Evolutionary conservation across 2,888 invertebrate genomes (phyloP).

Genomic region (Frankliniella intonsa): DNA sequence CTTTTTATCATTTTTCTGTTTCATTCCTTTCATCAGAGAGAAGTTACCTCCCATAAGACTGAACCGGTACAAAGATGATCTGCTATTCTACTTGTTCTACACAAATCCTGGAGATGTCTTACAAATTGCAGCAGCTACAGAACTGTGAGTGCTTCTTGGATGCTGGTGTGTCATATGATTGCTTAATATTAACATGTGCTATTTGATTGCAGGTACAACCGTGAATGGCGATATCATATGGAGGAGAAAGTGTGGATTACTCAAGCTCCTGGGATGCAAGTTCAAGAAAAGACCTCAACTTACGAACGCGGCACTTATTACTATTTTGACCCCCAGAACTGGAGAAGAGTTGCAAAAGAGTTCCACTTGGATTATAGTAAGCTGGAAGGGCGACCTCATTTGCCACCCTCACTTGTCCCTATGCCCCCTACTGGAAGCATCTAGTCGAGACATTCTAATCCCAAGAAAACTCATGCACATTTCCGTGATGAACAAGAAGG

Average conservation of each 20-base stretch:
- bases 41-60: constrained; percentile 92
- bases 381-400: constrained; percentile 86
- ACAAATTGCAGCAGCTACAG: constrained; percentile 94
- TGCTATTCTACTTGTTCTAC: constrained; percentile 98
- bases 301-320: constrained; percentile 99
- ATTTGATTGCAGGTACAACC: constrained; percentile 68
- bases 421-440: constrained; percentile 33
- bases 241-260: constrained; percentile 99
- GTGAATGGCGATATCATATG: constrained; percentile 99
- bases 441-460: constrained; percentile 23
- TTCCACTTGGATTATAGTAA: constrained; percentile 99
- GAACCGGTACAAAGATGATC: constrained; percentile 96
- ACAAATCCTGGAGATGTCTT: constrained; percentile 97
- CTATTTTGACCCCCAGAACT: constrained; percentile 98
- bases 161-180: neutral
- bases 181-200: constrained; percentile 20
- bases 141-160: constrained; percentile 68
- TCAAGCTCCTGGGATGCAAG: constrained; percentile 90
- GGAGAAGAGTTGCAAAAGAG: constrained; percentile 98
- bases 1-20: neutral
- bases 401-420: constrained; percentile 51
- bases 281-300: constrained; percentile 89
- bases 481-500: neutral
- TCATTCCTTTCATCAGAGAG: constrained; percentile 57
- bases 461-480: constrained; percentile 8